These are phyloP conservation scores for Cyprinella venusta DNA, from an alignment of 2,797 vertebrate genomes.

Conservation along the genomic window DNA sequence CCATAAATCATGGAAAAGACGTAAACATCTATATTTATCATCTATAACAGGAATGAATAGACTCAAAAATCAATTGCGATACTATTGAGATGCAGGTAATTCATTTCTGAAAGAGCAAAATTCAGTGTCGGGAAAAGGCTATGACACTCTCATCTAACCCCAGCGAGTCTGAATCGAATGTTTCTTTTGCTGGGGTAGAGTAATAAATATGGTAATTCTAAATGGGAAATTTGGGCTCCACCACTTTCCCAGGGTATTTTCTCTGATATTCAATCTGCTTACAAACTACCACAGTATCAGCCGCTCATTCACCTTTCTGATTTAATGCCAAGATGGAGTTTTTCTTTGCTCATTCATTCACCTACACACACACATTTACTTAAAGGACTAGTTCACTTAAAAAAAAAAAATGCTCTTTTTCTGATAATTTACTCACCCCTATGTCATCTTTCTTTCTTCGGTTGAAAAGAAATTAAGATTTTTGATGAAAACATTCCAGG, in stretches of 20 bases:
- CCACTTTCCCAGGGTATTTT: constrained; percentile 30
- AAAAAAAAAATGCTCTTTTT: too few relatives aligned
- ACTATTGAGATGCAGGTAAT: constrained; percentile 49
- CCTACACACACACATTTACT: background rate
- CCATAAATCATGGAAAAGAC: constrained; percentile 23
- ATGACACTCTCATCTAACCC: constrained; percentile 56
- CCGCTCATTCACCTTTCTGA: constrained; percentile 44
- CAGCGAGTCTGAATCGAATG: constrained; percentile 56
- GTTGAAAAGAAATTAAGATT: too few relatives aligned
- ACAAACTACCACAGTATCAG: constrained; percentile 50
- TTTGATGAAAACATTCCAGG: too few relatives aligned
- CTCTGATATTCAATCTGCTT: constrained; percentile 58
- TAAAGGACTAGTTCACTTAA: background rate
- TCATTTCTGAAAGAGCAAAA: constrained; percentile 46
- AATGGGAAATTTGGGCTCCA: constrained; percentile 42
- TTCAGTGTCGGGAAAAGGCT: constrained; percentile 47
- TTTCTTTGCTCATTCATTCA: constrained; percentile 18
- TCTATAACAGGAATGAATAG: constrained; percentile 41
- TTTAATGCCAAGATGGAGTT: constrained; percentile 19
- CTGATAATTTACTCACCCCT: too few relatives aligned
- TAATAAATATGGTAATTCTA: constrained; percentile 63
- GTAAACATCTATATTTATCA: constrained; percentile 46
- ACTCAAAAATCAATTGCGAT: constrained; percentile 47
- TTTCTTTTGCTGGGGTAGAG: constrained; percentile 56
- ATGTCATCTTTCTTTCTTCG: too few relatives aligned